These are phyloP conservation scores for Syngnathoides biaculeatus DNA, from an alignment of 2,113 vertebrate species.

Conservation along the genomic window DNA sequence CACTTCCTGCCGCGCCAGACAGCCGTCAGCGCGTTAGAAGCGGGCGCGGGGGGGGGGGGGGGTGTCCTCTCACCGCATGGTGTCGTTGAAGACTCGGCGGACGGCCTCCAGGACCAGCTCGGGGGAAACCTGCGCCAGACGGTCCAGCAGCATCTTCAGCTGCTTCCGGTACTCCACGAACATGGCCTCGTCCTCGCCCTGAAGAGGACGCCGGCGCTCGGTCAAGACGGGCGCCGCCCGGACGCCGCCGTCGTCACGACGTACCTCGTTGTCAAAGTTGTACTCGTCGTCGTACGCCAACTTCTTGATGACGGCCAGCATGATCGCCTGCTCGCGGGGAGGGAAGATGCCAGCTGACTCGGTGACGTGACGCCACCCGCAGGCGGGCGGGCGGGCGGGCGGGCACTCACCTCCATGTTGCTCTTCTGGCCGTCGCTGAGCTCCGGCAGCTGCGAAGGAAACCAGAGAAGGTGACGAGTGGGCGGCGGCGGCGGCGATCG, in stretches of 20 bases:
- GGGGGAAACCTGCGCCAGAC: slow-evolving; percentile 93
- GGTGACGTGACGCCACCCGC: not conserved
- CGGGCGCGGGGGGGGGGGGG: too few species aligned
- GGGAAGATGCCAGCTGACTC: not conserved
- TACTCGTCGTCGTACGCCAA: slow-evolving; percentile 97
- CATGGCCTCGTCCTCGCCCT: slow-evolving; percentile 99
- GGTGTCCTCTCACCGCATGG: slow-evolving; percentile 79
- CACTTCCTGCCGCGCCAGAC: slow-evolving; percentile 75
- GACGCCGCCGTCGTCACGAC: not conserved
- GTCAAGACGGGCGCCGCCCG: not conserved
- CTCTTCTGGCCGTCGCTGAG: slow-evolving; percentile 90
- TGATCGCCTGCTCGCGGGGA: slow-evolving; percentile 78
- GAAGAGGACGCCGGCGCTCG: not conserved
- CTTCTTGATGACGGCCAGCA: slow-evolving; percentile 97
- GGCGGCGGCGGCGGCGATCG: not conserved
- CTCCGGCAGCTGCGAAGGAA: slow-evolving; percentile 78
- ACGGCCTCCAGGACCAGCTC: slow-evolving; percentile 90
- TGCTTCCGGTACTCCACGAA: slow-evolving; percentile 99
- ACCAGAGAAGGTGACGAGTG: not conserved
- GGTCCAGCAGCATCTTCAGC: slow-evolving; percentile 91
- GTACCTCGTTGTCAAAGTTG: slow-evolving; percentile 98
- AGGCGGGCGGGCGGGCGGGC: not conserved
- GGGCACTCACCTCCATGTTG: slow-evolving; percentile 84
- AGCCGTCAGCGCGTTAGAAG: not conserved
- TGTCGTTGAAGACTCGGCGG: slow-evolving; percentile 85